These are phyloP conservation scores for Enoplolaimus lenunculus DNA, from an alignment of 2,888 invertebrate species.

Conservation along the genomic window DNA sequence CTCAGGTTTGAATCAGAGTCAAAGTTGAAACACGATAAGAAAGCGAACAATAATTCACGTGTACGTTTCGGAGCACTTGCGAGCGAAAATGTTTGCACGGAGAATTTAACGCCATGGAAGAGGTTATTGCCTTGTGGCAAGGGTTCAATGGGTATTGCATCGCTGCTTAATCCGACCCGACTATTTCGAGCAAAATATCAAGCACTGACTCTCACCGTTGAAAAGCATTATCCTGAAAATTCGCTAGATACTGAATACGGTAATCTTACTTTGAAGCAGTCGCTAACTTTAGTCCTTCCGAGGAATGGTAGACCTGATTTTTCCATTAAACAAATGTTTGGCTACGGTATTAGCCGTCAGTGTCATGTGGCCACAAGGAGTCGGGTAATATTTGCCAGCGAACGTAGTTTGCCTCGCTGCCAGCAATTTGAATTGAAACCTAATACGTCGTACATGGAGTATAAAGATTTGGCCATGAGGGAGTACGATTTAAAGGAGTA, in stretches of 20 bases:
- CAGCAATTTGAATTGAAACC: no score
- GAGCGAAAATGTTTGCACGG: conserved; percentile 90
- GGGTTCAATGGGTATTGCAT: conserved; percentile 58
- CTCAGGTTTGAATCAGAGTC: no score
- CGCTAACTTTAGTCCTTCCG: neutral
- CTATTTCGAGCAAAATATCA: conserved; percentile 85
- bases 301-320: neutral
- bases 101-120: conserved; percentile 96
- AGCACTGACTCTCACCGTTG: conserved; percentile 68
- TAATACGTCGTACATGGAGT: no score
- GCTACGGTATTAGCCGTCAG: neutral
- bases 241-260: no score
- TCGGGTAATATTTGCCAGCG: no score
- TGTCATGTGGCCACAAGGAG: neutral
- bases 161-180: conserved; percentile 71
- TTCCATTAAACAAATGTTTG: neutral
- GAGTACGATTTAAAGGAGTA: no score
- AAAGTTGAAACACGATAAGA: no score
- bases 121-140: conserved; percentile 83
- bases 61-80: conserved; percentile 68
- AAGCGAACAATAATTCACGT: neutral
- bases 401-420: no score
- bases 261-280: conserved; percentile 24
- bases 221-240: conserved; percentile 59
- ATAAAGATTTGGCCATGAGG: no score